These are phyloP conservation scores for Hermaeophaga mercurialis DNA, from an alignment of 2,888 invertebrate species.

Conservation along the genomic window DNA sequence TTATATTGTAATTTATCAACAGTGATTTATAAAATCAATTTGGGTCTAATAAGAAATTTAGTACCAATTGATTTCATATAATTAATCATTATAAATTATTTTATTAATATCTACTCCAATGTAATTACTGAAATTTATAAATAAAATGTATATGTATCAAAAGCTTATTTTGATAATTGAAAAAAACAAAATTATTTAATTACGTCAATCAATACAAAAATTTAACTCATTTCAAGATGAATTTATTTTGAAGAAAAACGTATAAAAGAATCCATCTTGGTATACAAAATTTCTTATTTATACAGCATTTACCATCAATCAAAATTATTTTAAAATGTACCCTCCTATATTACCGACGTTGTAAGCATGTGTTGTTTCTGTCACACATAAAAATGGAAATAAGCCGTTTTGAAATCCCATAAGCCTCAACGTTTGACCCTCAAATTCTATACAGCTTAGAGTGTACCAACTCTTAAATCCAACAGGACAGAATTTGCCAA, in stretches of 20 bases:
- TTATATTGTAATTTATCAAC: too few relatives aligned
- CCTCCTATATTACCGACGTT: background rate
- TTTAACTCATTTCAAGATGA: background rate
- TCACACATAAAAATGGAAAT: conserved; percentile 11
- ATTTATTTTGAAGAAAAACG: background rate
- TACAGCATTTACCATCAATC: background rate
- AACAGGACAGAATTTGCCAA: background rate
- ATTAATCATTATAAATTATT: too few relatives aligned
- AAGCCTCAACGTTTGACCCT: background rate
- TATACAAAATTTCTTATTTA: background rate
- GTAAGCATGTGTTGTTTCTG: conserved; percentile 3
- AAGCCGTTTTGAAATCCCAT: background rate
- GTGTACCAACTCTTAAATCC: background rate
- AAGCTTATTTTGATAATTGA: too few relatives aligned
- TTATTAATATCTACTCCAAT: too few relatives aligned
- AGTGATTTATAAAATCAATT: too few relatives aligned
- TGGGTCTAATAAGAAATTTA: too few relatives aligned
- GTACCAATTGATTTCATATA: too few relatives aligned
- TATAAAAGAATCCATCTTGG: too few relatives aligned
- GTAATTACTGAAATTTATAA: too few relatives aligned
- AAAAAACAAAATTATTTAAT: too few relatives aligned
- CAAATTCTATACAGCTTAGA: background rate
- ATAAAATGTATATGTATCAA: too few relatives aligned
- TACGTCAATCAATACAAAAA: too few relatives aligned
- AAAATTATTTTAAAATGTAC: conserved; percentile 3